phyloP scores from a whole-genome alignment of 2,888 invertebrate species.

The Rhagonycha lutea region DNA sequence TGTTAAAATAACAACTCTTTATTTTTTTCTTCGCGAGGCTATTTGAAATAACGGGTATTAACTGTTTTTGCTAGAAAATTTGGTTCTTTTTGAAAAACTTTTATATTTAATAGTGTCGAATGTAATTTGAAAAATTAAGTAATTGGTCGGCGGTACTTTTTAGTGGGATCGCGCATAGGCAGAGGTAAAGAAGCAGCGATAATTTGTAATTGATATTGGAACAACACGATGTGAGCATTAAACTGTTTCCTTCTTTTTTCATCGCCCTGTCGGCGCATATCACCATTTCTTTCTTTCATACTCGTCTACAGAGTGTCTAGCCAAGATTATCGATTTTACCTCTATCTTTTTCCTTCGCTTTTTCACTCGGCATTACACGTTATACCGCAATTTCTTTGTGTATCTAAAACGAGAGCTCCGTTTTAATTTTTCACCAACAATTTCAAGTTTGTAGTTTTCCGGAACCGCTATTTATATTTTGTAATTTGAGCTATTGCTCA shows the following conservation, averaged over 20 bases:
- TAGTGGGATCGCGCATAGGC: background rate
- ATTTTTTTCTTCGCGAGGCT: conserved; percentile 32
- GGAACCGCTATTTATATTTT: background rate
- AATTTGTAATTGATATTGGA: conserved; percentile 1
- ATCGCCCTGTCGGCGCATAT: background rate
- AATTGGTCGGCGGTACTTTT: background rate
- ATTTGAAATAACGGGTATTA: conserved; percentile 26
- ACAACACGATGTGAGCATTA: conserved; percentile 6
- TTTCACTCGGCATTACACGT: conserved; percentile 13
- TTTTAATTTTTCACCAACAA: background rate
- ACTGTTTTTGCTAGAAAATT: conserved; percentile 17
- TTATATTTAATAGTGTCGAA: background rate
- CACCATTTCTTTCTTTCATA: conserved; percentile 23
- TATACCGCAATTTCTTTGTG: conserved; percentile 12
- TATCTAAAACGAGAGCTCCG: background rate
- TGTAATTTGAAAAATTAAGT: background rate
- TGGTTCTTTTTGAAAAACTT: background rate
- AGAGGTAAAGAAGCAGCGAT: background rate
- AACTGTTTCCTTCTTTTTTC: background rate
- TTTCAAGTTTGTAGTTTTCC: background rate
- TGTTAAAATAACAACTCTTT: conserved; percentile 41
- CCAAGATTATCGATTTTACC: conserved; percentile 56
- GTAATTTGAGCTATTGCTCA: background rate
- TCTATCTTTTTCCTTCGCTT: conserved; percentile 46
- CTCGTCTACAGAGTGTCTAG: conserved; percentile 53